phyloP scores from a whole-genome alignment of 2,113 vertebrate genomes.

The Emydocephalus ijimae region DNA sequence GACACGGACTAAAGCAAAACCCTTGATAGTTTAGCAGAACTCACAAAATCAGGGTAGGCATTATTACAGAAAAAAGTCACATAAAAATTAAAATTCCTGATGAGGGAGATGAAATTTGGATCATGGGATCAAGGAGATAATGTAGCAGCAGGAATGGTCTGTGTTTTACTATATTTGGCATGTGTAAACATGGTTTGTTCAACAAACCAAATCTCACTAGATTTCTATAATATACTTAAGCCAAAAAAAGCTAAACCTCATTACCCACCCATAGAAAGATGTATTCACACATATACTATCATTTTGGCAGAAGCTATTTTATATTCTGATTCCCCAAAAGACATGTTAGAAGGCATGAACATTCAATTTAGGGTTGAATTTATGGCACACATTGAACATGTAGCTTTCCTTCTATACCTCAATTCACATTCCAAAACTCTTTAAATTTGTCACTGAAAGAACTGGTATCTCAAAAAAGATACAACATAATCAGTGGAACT shows the following conservation, averaged over 20 bases:
- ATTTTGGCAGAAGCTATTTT: not conserved
- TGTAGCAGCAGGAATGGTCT: not conserved
- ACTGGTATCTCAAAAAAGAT: not conserved
- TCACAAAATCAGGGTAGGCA: not conserved
- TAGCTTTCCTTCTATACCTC: not conserved
- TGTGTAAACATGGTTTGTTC: not conserved
- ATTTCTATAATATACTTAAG: not conserved
- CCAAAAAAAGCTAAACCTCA: not conserved
- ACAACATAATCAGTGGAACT: not conserved
- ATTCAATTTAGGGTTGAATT: too few relatives aligned
- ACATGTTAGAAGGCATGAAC: not conserved
- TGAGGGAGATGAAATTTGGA: not conserved
- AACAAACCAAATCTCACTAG: not conserved
- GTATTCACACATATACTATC: not conserved
- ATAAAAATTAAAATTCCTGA: not conserved
- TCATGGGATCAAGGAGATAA: not conserved
- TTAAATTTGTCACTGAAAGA: not conserved
- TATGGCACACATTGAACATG: not conserved
- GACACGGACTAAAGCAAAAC: not conserved
- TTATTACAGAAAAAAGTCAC: not conserved
- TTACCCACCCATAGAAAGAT: not conserved
- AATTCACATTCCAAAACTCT: not conserved
- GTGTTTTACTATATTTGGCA: not conserved
- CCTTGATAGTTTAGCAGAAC: not conserved
- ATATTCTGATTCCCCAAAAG: not conserved